Evolutionary conservation across 1,140 invertebrate genomes (phyloP).

Genomic region (Onthophagus taurus): DNA sequence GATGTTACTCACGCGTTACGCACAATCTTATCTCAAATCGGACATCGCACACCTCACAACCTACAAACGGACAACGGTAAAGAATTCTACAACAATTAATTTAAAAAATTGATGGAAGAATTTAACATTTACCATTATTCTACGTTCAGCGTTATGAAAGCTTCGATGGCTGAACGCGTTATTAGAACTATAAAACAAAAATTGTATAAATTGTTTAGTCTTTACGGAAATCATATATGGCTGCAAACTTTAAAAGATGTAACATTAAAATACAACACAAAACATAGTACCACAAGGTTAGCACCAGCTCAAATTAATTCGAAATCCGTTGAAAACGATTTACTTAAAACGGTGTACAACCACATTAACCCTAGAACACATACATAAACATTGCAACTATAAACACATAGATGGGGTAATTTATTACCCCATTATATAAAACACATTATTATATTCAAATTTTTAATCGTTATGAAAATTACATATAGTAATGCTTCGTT

Average conservation of each 20-base stretch:
- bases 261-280: conserved; percentile 11
- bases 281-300: conserved; percentile 16
- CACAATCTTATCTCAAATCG: no score
- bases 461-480: no score
- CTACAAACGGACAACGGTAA: conserved; percentile 32
- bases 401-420: no score
- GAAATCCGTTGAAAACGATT: conserved; percentile 4
- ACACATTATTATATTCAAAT: no score
- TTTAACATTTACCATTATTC: conserved; percentile 34
- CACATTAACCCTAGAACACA: no score
- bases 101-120: conserved; percentile 27
- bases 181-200: conserved; percentile 34
- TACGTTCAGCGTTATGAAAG: conserved; percentile 34
- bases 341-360: conserved; percentile 10
- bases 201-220: conserved; percentile 8
- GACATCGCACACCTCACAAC: conserved; percentile 17
- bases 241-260: conserved; percentile 10
- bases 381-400: no score
- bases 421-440: no score
- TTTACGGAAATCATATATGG: conserved; percentile 7
- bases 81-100: conserved; percentile 30
- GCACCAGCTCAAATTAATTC: conserved; percentile 12
- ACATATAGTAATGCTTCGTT: no score
- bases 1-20: no score
- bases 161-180: conserved; percentile 36